These are phyloP conservation scores for Cygnus buccinator DNA, from an alignment of 2,113 vertebrate genomes.

Conservation along the genomic window DNA sequence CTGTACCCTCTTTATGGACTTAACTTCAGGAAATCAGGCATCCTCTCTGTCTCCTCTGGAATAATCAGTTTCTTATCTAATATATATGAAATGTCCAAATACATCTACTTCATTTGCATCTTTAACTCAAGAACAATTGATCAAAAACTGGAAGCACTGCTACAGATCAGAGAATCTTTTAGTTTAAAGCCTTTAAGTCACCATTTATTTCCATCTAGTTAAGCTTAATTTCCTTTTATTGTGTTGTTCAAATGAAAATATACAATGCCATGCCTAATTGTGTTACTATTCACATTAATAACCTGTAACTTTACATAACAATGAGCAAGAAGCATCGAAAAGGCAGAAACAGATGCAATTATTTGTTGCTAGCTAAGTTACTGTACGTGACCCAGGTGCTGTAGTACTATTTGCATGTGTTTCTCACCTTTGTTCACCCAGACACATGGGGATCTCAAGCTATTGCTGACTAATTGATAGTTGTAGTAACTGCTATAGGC, in stretches of 20 bases:
- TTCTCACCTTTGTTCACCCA: constrained; percentile 75
- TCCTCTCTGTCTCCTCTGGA: constrained; percentile 50
- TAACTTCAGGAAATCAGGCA: constrained; percentile 47
- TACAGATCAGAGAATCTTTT: neutral
- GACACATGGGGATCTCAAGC: constrained; percentile 66
- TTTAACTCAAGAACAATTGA: constrained; percentile 19
- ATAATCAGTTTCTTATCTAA: constrained; percentile 45
- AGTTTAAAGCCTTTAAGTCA: constrained; percentile 17
- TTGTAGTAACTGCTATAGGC: constrained; percentile 74
- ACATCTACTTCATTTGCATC: constrained; percentile 8
- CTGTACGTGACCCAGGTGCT: constrained; percentile 72
- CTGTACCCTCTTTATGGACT: constrained; percentile 55
- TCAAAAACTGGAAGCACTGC: constrained; percentile 13
- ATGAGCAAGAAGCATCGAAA: constrained; percentile 12
- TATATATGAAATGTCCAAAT: constrained; percentile 33
- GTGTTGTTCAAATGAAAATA: constrained; percentile 13
- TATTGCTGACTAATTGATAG: constrained; percentile 80
- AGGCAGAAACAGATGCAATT: constrained; percentile 43
- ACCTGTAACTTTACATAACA: constrained; percentile 48
- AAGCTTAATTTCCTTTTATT: constrained; percentile 61
- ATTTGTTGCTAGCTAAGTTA: constrained; percentile 71
- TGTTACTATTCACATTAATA: constrained; percentile 45
- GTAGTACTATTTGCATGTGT: constrained; percentile 66
- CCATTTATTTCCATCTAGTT: constrained; percentile 54
- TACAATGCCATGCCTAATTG: constrained; percentile 41